Conservation (phyloP, 2,888 invertebrate genomes). For the Lasius platythorax region DNA sequence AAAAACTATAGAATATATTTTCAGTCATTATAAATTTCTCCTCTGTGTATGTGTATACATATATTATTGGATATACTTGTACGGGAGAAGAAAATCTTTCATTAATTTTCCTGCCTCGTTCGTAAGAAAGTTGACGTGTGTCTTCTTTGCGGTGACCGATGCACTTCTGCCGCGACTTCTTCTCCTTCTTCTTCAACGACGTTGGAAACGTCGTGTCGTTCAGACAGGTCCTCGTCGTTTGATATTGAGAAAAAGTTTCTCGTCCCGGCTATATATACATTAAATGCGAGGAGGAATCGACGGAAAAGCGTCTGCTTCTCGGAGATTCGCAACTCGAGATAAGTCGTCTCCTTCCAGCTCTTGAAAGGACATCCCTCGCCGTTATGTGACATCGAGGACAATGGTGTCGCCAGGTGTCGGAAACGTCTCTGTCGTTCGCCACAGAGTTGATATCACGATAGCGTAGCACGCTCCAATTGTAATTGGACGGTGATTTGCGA, state of each 20-base stretch:
- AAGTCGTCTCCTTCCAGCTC: slow-evolving; percentile 54
- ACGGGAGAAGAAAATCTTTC: neutral
- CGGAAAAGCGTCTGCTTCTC: slow-evolving; percentile 34
- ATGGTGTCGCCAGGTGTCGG: slow-evolving; percentile 63
- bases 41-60: neutral
- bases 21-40: neutral
- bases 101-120: slow-evolving; percentile 20
- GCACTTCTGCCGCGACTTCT: slow-evolving; percentile 33
- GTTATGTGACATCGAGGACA: slow-evolving; percentile 66
- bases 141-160: slow-evolving; percentile 12
- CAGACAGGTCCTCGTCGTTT: slow-evolving; percentile 23
- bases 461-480: slow-evolving; percentile 72
- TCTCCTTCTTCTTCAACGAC: slow-evolving; percentile 2
- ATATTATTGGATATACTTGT: neutral
- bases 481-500: slow-evolving; percentile 66
- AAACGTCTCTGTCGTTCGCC: slow-evolving; percentile 66
- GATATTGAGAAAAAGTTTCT: slow-evolving; percentile 19
- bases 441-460: slow-evolving; percentile 73
- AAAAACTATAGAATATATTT: neutral
- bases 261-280: slow-evolving; percentile 33
- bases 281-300: slow-evolving; percentile 49
- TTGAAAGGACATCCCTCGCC: slow-evolving; percentile 59
- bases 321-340: slow-evolving; percentile 59
- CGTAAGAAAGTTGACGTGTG: slow-evolving; percentile 28
- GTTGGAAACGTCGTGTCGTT: slow-evolving; percentile 1